These are phyloP conservation scores for Selenia dentaria DNA, from an alignment of 2,888 invertebrate genomes.

Conservation along the genomic window DNA sequence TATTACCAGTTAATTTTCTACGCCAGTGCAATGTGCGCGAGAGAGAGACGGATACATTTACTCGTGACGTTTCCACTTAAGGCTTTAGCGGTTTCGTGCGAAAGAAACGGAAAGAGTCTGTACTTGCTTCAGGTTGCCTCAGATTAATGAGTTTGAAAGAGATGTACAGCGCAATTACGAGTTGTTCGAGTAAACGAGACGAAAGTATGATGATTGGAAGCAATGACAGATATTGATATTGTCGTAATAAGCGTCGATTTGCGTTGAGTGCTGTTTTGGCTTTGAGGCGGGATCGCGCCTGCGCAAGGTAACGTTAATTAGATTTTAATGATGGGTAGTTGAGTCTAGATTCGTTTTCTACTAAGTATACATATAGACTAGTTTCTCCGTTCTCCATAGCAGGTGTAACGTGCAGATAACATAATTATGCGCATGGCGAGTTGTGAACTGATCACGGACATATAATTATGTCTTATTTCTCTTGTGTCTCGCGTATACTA, in stretches of 20 bases:
- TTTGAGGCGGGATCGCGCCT: constrained; percentile 50
- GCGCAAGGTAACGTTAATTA: constrained; percentile 68
- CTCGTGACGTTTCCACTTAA: constrained; percentile 42
- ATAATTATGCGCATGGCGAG: constrained; percentile 13
- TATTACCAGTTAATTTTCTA: constrained; percentile 58
- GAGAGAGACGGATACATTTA: constrained; percentile 57
- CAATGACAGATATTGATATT: constrained; percentile 82
- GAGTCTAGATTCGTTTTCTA: constrained; percentile 41
- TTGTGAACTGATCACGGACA: background rate
- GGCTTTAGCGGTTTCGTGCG: constrained; percentile 56
- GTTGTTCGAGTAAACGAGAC: constrained; percentile 77
- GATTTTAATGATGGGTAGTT: constrained; percentile 67
- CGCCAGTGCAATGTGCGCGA: constrained; percentile 38
- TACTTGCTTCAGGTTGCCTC: constrained; percentile 51
- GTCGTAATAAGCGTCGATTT: constrained; percentile 68
- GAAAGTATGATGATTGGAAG: constrained; percentile 73
- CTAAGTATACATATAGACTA: background rate
- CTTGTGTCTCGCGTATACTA: constrained; percentile 9
- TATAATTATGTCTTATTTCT: constrained; percentile 26
- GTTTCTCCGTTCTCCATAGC: constrained; percentile 9
- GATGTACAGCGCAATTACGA: constrained; percentile 75
- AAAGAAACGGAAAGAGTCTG: constrained; percentile 72
- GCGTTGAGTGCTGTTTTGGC: constrained; percentile 52
- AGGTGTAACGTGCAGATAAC: constrained; percentile 21
- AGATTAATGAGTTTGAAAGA: constrained; percentile 79